Evolutionary conservation across 2,797 vertebrate genomes (phyloP).

Genomic region (Lycodopsis pacificus): DNA sequence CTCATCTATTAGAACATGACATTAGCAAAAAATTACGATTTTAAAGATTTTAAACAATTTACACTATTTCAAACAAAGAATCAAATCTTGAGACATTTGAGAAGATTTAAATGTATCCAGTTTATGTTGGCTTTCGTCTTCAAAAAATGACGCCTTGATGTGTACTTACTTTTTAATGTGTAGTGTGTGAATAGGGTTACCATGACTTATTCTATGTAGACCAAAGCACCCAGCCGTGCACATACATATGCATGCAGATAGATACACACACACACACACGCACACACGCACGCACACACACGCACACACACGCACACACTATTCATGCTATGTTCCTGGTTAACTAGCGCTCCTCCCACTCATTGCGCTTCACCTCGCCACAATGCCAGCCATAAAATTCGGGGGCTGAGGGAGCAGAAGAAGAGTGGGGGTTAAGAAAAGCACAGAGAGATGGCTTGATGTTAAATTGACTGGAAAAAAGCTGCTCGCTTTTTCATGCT

Average conservation of each 20-base stretch:
- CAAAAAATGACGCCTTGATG: background rate
- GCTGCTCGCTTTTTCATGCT: constrained; percentile 82
- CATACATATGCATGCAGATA: constrained; percentile 12
- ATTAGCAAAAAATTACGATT: background rate
- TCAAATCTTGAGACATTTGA: background rate
- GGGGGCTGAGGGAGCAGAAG: constrained; percentile 50
- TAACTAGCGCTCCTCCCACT: constrained; percentile 70
- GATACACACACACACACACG: background rate
- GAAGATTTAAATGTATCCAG: too few species aligned
- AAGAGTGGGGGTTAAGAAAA: constrained; percentile 65
- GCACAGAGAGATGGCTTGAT: constrained; percentile 61
- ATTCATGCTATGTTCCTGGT: constrained; percentile 59
- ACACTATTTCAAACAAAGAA: background rate
- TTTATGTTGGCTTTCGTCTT: background rate
- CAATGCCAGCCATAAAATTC: constrained; percentile 74
- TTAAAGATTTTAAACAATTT: background rate
- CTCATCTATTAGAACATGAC: background rate
- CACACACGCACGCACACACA: constrained; percentile 3
- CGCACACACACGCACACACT: background rate
- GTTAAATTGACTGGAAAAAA: constrained; percentile 86
- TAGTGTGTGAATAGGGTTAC: constrained; percentile 12
- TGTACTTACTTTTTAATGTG: constrained; percentile 9
- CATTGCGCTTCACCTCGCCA: constrained; percentile 71
- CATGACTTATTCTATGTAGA: constrained; percentile 28
- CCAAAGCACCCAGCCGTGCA: constrained; percentile 18